Percentiles rank a stretch among this genome's conserved stretches.
Conservation (phyloP, 2,797 vertebrate species). For the Odontamblyopus rebecca region DNA sequence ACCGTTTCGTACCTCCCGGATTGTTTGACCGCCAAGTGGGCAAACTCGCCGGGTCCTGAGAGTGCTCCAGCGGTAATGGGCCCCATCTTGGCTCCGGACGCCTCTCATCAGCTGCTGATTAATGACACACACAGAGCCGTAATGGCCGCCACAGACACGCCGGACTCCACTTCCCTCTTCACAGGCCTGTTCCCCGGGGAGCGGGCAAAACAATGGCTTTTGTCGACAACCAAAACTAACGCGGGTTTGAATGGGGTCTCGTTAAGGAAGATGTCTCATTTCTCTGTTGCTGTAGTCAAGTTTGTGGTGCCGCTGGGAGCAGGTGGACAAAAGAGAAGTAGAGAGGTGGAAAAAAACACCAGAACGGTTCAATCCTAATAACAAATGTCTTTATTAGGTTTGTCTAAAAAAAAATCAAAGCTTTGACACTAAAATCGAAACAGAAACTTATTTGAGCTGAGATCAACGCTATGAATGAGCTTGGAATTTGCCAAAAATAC, state of each 20-base stretch:
- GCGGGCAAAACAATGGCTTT: constrained; percentile 52
- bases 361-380: constrained; percentile 46
- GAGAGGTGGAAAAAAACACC: constrained; percentile 28
- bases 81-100: constrained; percentile 61
- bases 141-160: constrained; percentile 54
- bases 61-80: constrained; percentile 57
- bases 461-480: neutral
- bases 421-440: neutral
- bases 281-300: constrained; percentile 50
- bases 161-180: constrained; percentile 60
- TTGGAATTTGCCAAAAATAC: neutral
- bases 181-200: constrained; percentile 55
- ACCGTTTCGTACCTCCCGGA: constrained; percentile 47
- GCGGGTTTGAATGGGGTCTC: constrained; percentile 59
- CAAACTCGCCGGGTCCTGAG: constrained; percentile 51
- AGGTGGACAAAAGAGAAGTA: constrained; percentile 40
- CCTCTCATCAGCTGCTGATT: constrained; percentile 73
- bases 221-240: constrained; percentile 46
- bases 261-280: constrained; percentile 59
- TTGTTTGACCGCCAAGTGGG: constrained; percentile 53
- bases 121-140: constrained; percentile 64
- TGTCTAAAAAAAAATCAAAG: neutral
- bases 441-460: too few species aligned
- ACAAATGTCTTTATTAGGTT: constrained; percentile 11
- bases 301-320: constrained; percentile 47